Percentiles rank a stretch among this genome's conserved stretches.
These are phyloP conservation scores for Ectemnius lituratus DNA, from an alignment of 2,888 invertebrate species.

Conservation along the genomic window DNA sequence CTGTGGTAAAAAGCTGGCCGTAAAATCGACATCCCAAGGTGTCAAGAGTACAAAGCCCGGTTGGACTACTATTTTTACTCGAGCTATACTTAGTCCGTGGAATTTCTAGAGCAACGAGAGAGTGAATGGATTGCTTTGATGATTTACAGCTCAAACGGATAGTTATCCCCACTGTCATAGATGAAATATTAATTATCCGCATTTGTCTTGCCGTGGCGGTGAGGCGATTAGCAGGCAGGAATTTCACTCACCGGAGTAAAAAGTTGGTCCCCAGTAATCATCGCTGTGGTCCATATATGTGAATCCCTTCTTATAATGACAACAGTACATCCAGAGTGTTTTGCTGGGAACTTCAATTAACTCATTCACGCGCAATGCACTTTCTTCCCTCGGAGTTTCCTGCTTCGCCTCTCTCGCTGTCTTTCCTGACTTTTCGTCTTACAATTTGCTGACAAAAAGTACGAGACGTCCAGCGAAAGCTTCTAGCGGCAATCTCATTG, in stretches of 20 bases:
- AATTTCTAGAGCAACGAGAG: no score
- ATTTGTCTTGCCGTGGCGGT: background rate
- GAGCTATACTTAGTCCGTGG: no score
- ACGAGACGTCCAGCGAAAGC: background rate
- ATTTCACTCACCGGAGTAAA: constrained; percentile 29
- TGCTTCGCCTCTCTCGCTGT: background rate
- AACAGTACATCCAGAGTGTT: background rate
- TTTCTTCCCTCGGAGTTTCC: constrained; percentile 28
- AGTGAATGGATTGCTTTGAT: no score
- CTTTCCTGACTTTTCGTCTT: background rate
- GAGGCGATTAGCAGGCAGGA: constrained; percentile 10
- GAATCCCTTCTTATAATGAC: constrained; percentile 22
- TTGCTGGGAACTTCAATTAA: constrained; percentile 39
- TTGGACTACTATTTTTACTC: no score
- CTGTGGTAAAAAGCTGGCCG: background rate
- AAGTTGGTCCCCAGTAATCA: constrained; percentile 5
- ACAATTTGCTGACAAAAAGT: background rate
- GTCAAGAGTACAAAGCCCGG: background rate
- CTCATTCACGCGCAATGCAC: constrained; percentile 45
- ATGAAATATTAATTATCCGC: constrained; percentile 27
- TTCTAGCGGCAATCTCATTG: background rate
- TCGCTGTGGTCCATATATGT: constrained; percentile 46
- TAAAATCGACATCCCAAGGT: background rate
- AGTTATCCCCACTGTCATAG: background rate
- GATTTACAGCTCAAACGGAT: no score